Evolutionary conservation across 2,888 invertebrate genomes (phyloP), one percentile per base, ranked within the genome.

Genomic region (Aromia moschata): DNA sequence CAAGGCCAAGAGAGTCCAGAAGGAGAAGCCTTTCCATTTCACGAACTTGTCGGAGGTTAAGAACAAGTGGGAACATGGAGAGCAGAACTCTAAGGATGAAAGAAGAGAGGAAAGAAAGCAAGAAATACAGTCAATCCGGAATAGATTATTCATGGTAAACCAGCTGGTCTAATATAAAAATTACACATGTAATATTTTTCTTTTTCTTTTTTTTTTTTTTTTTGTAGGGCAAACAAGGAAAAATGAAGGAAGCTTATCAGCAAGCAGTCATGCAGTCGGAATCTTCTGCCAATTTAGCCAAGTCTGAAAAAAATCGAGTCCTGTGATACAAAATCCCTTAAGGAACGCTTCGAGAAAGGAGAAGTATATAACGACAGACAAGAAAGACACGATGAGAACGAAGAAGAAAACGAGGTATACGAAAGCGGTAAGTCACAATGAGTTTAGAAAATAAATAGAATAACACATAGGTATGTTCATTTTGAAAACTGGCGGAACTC

Each of bases 171-270:
- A 4, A n/a, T 12, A 33, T 47, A 11, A 47, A 15, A 47, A 47
- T 12, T 45, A 2, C 11, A 7, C 1, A 7, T 1, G 17, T 17
- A 1, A 40, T 18, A 33, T 43, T 58, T 56, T 25, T 44, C 30
- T n/a, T n/a, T n/a, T n/a, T n/a, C n/a, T n/a, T n/a, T n/a, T n/a
- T n/a, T n/a, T n/a, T n/a, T n/a, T n/a, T 37, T 49, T n/a, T 54
- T 46, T 83, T 83, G 11, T 80, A 91, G 90, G 94, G 94, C 9
- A 94, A 94, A 77, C 94, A 94, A 82, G 93, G 78, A 30, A 93
- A 93, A 75, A 91, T 95, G 81, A 95, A 94, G 77, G 94, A 94
- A 75, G 89, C 93, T 85, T 95, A 95, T 77, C 94, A 95, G 75
- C 93, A 94, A 74, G 94, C 94, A 0, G 92, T 94, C 0, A 87